Evolutionary conservation across 30 jellyfish, hydroid and myxozoan species (phyloP).

Genomic region (Chrysaora quinquecirrha): DNA sequence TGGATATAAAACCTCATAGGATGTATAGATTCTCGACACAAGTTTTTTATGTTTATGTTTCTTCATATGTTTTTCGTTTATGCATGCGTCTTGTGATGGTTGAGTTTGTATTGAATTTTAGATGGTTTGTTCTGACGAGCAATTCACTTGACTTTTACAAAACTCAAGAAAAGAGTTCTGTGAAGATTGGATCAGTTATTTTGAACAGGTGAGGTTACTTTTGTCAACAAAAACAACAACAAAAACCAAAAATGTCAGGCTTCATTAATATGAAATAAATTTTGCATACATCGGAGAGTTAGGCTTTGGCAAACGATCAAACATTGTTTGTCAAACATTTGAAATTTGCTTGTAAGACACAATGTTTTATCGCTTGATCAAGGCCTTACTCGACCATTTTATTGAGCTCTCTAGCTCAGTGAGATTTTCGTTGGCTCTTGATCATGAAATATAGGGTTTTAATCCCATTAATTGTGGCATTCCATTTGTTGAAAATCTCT

Average conservation of each 20-base stretch:
- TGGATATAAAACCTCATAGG: background rate
- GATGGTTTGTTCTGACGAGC: slow-evolving; percentile 93
- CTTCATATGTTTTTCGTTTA: background rate
- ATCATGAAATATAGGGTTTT: background rate
- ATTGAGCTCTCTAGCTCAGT: too few relatives aligned
- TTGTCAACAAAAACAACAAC: background rate
- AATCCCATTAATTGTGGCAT: too few relatives aligned
- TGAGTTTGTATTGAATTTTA: slow-evolving; percentile 2
- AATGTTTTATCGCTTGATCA: too few relatives aligned
- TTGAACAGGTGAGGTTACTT: slow-evolving; percentile 73
- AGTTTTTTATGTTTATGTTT: background rate
- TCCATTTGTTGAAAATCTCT: background rate
- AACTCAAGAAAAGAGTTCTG: slow-evolving; percentile 88
- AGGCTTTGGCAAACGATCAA: background rate
- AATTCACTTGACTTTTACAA: slow-evolving; percentile 91
- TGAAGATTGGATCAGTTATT: slow-evolving; percentile 87
- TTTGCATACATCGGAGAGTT: background rate
- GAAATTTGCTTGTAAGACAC: too few relatives aligned
- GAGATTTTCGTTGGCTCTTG: background rate
- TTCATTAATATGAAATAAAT: background rate
- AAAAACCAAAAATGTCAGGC: background rate
- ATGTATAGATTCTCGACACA: background rate
- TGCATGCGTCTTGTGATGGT: background rate
- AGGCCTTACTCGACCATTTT: background rate
- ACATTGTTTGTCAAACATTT: too few relatives aligned